phyloP scores from a whole-genome alignment of 2,113 vertebrate species.

The Rhinolophus sinicus region DNA sequence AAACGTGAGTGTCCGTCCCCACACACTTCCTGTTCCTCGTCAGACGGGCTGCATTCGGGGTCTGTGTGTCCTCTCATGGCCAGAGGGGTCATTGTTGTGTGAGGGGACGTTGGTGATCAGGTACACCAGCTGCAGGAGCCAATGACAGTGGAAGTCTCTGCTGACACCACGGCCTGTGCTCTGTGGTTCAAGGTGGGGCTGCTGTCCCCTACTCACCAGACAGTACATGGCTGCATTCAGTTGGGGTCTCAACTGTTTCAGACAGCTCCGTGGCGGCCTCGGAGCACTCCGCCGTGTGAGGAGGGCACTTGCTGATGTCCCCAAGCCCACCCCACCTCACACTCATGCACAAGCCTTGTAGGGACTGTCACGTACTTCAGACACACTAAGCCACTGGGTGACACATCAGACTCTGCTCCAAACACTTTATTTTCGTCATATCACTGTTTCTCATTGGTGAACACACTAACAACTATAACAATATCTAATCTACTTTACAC shows the following conservation, averaged over 20 bases:
- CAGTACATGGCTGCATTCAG: rapidly evolving
- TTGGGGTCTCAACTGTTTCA: not conserved
- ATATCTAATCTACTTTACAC: not conserved
- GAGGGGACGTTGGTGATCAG: rapidly evolving
- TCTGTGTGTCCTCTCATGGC: not conserved
- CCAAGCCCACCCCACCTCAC: rapidly evolving
- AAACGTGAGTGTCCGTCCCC: rapidly evolving
- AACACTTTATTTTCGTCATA: not conserved
- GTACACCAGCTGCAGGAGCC: rapidly evolving
- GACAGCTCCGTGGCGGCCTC: rapidly evolving
- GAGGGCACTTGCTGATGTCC: rapidly evolving
- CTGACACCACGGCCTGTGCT: rapidly evolving
- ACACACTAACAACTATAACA: not conserved
- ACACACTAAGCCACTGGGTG: rapidly evolving
- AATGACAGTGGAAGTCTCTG: rapidly evolving
- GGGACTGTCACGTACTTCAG: not conserved
- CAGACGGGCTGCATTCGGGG: rapidly evolving
- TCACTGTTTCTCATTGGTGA: not conserved
- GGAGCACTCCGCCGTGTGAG: rapidly evolving
- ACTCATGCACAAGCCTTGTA: rapidly evolving
- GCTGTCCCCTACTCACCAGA: not conserved
- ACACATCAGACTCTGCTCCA: not conserved
- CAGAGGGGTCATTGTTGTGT: rapidly evolving
- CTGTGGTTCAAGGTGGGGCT: not conserved
- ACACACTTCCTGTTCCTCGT: not conserved